phyloP scores from a whole-genome alignment of 2,113 vertebrate genomes.

The Bos taurus region ARS-UCD2.0 NC_037354.1:35211001-35211500 shows the following conservation, averaged over 20 bases:
- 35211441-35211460: too few relatives aligned
- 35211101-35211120: background rate
- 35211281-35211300: background rate
- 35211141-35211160: background rate
- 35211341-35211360: background rate
- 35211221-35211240: background rate
- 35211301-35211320: background rate
- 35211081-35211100: background rate
- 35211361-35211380: background rate
- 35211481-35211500: too few relatives aligned
- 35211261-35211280: background rate
- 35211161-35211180: background rate
- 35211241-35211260: background rate
- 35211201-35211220: background rate
- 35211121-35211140: background rate
- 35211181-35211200: background rate
- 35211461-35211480: too few relatives aligned
- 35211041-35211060: background rate
- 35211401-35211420: too few relatives aligned
- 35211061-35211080: fast-evolving
- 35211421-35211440: too few relatives aligned
- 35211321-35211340: background rate
- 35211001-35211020: background rate
- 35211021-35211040: fast-evolving
- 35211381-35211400: too few relatives aligned